Percentiles rank a stretch among this genome's conserved stretches.
These are phyloP conservation scores for Noctua janthina DNA, from an alignment of 2,888 invertebrate species.

Conservation along the genomic window DNA sequence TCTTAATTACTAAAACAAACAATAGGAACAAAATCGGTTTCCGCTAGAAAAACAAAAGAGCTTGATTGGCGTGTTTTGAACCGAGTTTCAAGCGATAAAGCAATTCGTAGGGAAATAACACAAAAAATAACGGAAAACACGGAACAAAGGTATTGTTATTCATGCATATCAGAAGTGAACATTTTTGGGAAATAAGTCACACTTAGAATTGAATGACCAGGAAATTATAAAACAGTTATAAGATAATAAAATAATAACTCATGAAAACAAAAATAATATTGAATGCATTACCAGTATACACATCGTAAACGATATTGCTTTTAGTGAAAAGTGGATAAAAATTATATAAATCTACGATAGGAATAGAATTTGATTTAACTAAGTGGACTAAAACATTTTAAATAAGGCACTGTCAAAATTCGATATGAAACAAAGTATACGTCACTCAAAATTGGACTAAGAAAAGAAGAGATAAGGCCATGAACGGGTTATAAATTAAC, in stretches of 20 bases:
- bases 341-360: neutral
- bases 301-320: neutral
- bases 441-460: neutral
- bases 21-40: constrained; percentile 30
- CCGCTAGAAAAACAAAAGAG: constrained; percentile 33
- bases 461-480: neutral
- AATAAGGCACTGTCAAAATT: neutral
- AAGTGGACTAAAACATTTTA: neutral
- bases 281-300: neutral
- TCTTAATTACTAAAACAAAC: constrained; percentile 30
- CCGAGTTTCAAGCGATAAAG: constrained; percentile 39
- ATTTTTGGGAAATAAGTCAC: neutral
- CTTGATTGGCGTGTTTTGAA: constrained; percentile 41
- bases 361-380: neutral
- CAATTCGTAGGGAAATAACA: neutral
- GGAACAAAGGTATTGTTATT: constrained; percentile 6
- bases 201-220: neutral
- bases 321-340: neutral
- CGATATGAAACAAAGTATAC: too few relatives aligned
- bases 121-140: constrained; percentile 21
- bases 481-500: neutral
- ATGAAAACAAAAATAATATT: neutral
- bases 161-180: constrained; percentile 14
- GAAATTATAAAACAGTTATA: neutral
- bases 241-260: neutral